Evolutionary conservation across 2,888 invertebrate species (phyloP).

Genomic region (Orchestes rusci): DNA sequence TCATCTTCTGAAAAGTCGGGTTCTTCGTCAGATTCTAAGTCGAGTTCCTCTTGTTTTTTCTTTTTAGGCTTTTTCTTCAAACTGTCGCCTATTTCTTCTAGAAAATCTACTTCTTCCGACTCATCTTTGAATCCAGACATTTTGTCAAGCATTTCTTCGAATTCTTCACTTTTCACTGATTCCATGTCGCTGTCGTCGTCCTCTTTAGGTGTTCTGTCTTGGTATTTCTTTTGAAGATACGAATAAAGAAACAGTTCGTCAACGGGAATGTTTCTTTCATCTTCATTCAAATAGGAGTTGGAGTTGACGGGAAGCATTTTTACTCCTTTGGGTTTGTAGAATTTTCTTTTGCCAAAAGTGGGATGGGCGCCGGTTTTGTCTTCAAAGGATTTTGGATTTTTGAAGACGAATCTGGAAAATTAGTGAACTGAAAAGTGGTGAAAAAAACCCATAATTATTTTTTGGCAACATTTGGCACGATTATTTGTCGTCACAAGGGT

Average conservation of each 20-base stretch:
- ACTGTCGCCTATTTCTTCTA: slow-evolving; percentile 53
- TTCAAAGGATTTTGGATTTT: slow-evolving; percentile 73
- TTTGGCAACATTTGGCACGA: background rate
- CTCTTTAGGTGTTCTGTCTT: slow-evolving; percentile 33
- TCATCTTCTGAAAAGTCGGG: slow-evolving; percentile 29
- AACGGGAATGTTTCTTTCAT: slow-evolving; percentile 70
- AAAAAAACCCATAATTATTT: slow-evolving; percentile 1
- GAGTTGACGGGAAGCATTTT: slow-evolving; percentile 69
- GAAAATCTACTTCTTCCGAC: slow-evolving; percentile 57
- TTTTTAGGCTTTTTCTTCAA: slow-evolving; percentile 15
- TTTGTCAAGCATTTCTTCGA: slow-evolving; percentile 59
- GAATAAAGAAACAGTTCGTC: slow-evolving; percentile 80
- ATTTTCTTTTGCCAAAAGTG: slow-evolving; percentile 57
- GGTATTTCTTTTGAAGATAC: slow-evolving; percentile 47
- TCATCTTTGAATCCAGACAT: slow-evolving; percentile 42
- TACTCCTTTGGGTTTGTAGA: slow-evolving; percentile 63
- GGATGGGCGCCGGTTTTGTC: slow-evolving; percentile 56
- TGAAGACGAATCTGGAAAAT: slow-evolving; percentile 66
- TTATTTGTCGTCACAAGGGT: too few relatives aligned
- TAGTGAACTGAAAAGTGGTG: background rate
- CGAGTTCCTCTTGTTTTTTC: slow-evolving; percentile 30
- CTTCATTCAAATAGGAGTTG: slow-evolving; percentile 59
- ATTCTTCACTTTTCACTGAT: slow-evolving; percentile 72
- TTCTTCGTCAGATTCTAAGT: slow-evolving; percentile 35
- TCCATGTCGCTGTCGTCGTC: slow-evolving; percentile 55